Percentiles rank a stretch among this genome's conserved stretches.
These are phyloP conservation scores for Orthosia incerta DNA, from an alignment of 2,888 invertebrate species.

Conservation along the genomic window DNA sequence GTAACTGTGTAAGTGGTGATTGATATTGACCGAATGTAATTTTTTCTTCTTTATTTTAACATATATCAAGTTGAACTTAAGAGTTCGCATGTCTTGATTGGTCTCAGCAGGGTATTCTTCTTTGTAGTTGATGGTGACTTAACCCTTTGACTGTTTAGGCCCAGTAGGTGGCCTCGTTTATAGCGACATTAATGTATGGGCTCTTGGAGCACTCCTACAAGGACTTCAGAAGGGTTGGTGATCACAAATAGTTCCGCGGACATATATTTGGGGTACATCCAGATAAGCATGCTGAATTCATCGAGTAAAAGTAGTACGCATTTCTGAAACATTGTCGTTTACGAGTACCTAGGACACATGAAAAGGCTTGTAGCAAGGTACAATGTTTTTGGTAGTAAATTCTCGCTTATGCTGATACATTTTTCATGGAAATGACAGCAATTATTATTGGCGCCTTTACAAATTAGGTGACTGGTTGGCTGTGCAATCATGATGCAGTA, in stretches of 20 bases:
- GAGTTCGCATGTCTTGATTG: neutral
- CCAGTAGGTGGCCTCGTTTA: too few relatives aligned
- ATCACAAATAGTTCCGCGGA: neutral
- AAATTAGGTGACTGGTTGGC: slow-evolving; percentile 39
- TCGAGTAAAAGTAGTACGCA: neutral
- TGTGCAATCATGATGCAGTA: slow-evolving; percentile 29
- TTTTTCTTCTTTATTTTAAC: neutral
- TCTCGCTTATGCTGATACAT: slow-evolving; percentile 9
- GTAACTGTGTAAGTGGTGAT: slow-evolving; percentile 17
- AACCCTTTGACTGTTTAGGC: too few relatives aligned
- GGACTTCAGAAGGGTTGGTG: neutral
- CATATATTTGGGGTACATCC: neutral
- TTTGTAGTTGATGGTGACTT: too few relatives aligned
- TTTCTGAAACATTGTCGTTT: slow-evolving; percentile 12
- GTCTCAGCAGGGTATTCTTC: neutral
- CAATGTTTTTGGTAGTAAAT: slow-evolving; percentile 28
- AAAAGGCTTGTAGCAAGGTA: neutral
- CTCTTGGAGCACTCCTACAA: too few relatives aligned
- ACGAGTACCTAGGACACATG: neutral
- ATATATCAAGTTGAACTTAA: too few relatives aligned
- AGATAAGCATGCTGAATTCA: neutral
- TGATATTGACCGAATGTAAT: slow-evolving; percentile 2
- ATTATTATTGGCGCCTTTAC: slow-evolving; percentile 45
- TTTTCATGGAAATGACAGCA: slow-evolving; percentile 43
- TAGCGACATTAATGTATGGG: too few relatives aligned